Conservation (phyloP, 2,797 vertebrate genomes). For the Psittacula derbiana region DNA sequence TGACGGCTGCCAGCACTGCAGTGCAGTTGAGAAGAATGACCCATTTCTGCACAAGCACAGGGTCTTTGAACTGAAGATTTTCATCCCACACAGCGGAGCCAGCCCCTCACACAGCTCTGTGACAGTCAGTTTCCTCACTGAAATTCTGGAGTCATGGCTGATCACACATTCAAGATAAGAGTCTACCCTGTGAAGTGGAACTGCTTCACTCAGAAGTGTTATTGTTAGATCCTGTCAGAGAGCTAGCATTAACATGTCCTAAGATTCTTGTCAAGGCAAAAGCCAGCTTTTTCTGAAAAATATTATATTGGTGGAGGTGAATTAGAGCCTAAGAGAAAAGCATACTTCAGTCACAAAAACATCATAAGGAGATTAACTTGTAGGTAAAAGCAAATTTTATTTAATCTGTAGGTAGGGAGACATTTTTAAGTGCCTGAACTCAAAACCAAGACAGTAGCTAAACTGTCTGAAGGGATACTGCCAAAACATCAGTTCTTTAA, state of each 20-base stretch:
- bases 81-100: neutral
- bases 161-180: constrained; percentile 44
- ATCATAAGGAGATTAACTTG: neutral
- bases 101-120: neutral
- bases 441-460: neutral
- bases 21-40: neutral
- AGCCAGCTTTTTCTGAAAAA: neutral
- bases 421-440: neutral
- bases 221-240: constrained; percentile 46
- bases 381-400: neutral
- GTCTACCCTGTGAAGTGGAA: constrained; percentile 22
- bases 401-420: neutral
- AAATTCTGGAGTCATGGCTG: constrained; percentile 42
- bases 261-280: constrained; percentile 14
- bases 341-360: neutral
- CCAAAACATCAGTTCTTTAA: neutral
- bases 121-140: constrained; percentile 6
- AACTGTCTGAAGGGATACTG: neutral
- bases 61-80: neutral
- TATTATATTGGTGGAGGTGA: neutral
- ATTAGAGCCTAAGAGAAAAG: neutral
- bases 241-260: constrained; percentile 1
- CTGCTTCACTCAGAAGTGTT: constrained; percentile 31
- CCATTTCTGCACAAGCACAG: neutral
- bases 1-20: fast-evolving